These are phyloP conservation scores for Sitta carolinensis DNA, from an alignment of 2,797 vertebrate genomes.

Conservation along the genomic window DNA sequence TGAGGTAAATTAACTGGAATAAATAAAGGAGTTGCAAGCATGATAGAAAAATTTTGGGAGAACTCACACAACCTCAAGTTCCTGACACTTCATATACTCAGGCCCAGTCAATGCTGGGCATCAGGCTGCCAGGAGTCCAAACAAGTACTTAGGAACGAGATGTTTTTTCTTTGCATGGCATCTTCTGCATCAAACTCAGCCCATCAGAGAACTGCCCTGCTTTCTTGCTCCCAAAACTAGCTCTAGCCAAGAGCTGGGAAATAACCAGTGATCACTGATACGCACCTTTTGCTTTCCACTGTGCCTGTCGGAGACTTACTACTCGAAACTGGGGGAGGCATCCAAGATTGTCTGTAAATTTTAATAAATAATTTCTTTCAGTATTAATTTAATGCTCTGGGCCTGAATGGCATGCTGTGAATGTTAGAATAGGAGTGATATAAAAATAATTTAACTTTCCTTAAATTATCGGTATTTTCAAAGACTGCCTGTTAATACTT, in stretches of 20 bases:
- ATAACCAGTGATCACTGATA: neutral
- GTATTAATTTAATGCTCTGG: neutral
- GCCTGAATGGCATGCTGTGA: neutral
- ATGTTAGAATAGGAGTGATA: neutral
- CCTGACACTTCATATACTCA: neutral
- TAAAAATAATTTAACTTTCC: neutral
- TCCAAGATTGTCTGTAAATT: slow-evolving; percentile 77
- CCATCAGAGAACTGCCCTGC: neutral
- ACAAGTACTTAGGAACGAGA: neutral
- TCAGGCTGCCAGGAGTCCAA: neutral
- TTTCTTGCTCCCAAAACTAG: neutral
- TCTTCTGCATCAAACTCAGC: neutral
- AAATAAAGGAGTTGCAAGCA: neutral
- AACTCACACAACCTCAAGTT: neutral
- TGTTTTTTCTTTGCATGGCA: neutral
- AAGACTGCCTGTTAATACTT: neutral
- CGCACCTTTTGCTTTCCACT: slow-evolving; percentile 63
- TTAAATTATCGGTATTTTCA: neutral
- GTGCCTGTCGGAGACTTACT: neutral
- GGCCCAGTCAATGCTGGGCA: neutral
- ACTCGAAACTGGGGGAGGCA: slow-evolving; percentile 68
- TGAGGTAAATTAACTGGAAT: neutral
- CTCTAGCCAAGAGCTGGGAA: neutral
- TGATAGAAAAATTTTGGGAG: neutral
- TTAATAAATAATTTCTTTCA: neutral